Evolutionary conservation across 2,797 vertebrate genomes (phyloP).

Genomic region (Gila robusta): DNA sequence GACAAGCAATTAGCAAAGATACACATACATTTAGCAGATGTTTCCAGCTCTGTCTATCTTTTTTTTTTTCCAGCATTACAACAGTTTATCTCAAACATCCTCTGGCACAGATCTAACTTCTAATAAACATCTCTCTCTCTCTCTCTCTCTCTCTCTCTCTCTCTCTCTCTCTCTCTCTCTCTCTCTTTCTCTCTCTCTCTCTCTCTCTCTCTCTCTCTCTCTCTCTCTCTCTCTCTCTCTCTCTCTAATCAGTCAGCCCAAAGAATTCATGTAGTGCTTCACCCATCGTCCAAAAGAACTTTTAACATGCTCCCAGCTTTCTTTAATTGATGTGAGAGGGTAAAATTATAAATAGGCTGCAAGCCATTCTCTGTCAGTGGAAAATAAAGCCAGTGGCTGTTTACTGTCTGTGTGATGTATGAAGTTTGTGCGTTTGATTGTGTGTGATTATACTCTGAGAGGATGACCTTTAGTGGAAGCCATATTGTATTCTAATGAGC

Average conservation of each 20-base stretch:
- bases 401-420: slow-evolving; percentile 98
- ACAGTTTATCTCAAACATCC: not conserved
- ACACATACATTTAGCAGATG: not conserved
- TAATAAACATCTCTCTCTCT: not conserved
- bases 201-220: too few relatives aligned
- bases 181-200: too few relatives aligned
- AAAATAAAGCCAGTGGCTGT: slow-evolving; percentile 96
- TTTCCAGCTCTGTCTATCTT: not conserved
- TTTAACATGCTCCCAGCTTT: slow-evolving; percentile 56
- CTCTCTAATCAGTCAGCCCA: slow-evolving; percentile 16
- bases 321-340: slow-evolving; percentile 76
- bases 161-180: too few relatives aligned
- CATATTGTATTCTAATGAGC: slow-evolving; percentile 99
- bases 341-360: slow-evolving; percentile 86
- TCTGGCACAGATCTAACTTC: slow-evolving; percentile 11
- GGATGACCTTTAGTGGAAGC: slow-evolving; percentile 99
- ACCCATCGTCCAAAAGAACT: slow-evolving; percentile 42
- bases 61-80: not conserved
- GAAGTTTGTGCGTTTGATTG: slow-evolving; percentile 99
- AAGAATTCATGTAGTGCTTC: slow-evolving; percentile 16
- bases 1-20: slow-evolving; percentile 40
- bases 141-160: too few relatives aligned
- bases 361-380: slow-evolving; percentile 88
- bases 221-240: not conserved
- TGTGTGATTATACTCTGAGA: slow-evolving; percentile 99